These are phyloP conservation scores for Glaucomys volans DNA, from an alignment of 2,113 vertebrate species.

Conservation along the genomic window DNA sequence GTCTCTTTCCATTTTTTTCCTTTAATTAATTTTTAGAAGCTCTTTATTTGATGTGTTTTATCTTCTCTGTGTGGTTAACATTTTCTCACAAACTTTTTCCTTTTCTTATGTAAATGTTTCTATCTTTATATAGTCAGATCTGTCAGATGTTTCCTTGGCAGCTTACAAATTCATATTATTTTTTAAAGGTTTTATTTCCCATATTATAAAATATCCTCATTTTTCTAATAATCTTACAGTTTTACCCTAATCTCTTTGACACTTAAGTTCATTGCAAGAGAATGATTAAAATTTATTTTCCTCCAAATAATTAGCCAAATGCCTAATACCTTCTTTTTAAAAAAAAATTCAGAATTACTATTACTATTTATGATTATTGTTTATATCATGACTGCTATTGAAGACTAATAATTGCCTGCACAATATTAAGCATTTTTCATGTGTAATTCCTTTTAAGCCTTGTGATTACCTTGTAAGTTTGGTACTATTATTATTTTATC, in stretches of 20 bases:
- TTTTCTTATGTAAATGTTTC: neutral
- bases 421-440: neutral
- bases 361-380: neutral
- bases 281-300: neutral
- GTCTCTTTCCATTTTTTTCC: neutral
- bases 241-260: neutral
- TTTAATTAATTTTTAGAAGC: neutral
- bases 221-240: conserved; percentile 10
- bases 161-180: conserved; percentile 15
- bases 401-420: neutral
- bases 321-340: neutral
- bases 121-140: neutral
- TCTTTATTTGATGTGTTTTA: neutral
- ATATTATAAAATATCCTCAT: neutral
- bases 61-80: neutral
- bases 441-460: neutral
- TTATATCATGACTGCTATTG: neutral
- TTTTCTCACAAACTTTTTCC: neutral
- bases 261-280: neutral
- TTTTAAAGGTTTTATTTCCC: neutral
- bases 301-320: neutral
- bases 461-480: neutral
- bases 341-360: neutral
- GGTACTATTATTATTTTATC: neutral
- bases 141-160: neutral